A percentile compares a stretch with the other conserved stretches of the same genome.
These are phyloP conservation scores for Plagodis dolabraria DNA, from an alignment of 2,888 invertebrate species.

Conservation along the genomic window DNA sequence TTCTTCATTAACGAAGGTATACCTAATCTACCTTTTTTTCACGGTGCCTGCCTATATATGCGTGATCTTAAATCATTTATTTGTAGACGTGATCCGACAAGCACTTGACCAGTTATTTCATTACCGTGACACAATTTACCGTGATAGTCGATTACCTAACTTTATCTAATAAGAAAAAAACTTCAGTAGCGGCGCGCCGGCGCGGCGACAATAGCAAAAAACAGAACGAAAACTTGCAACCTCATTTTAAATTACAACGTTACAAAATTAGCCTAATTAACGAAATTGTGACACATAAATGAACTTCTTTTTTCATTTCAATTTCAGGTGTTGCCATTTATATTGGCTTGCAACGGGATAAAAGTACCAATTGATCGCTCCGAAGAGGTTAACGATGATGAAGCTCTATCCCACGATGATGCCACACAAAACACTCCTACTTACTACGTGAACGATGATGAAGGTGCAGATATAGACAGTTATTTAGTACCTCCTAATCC, in stretches of 20 bases:
- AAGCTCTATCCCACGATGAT: slow-evolving; percentile 37
- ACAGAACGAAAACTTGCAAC: slow-evolving; percentile 38
- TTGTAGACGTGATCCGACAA: no score
- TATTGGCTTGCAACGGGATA: slow-evolving; percentile 56
- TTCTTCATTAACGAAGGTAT: no score
- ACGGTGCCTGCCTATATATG: no score
- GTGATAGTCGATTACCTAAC: slow-evolving; percentile 67
- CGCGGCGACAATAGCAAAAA: slow-evolving; percentile 33
- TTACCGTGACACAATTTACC: slow-evolving; percentile 67
- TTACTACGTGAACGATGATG: slow-evolving; percentile 62
- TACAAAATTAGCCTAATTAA: slow-evolving; percentile 36
- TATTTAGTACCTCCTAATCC: slow-evolving; percentile 66
- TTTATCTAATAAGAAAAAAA: slow-evolving; percentile 60
- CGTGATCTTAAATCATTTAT: no score
- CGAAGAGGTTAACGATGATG: slow-evolving; percentile 45
- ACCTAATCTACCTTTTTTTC: no score
- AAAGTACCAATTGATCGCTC: slow-evolving; percentile 64
- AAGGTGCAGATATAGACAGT: slow-evolving; percentile 57
- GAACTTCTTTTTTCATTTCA: slow-evolving; percentile 9
- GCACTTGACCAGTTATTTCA: slow-evolving; percentile 46
- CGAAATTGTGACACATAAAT: slow-evolving; percentile 5
- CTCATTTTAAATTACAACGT: slow-evolving; percentile 37
- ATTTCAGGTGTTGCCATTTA: slow-evolving; percentile 63
- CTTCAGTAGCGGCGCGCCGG: not conserved
- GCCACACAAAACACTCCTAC: slow-evolving; percentile 51